Base-by-base conservation (phyloP, 2,888 invertebrate species). In the Leucoptera coffeella region DNA sequence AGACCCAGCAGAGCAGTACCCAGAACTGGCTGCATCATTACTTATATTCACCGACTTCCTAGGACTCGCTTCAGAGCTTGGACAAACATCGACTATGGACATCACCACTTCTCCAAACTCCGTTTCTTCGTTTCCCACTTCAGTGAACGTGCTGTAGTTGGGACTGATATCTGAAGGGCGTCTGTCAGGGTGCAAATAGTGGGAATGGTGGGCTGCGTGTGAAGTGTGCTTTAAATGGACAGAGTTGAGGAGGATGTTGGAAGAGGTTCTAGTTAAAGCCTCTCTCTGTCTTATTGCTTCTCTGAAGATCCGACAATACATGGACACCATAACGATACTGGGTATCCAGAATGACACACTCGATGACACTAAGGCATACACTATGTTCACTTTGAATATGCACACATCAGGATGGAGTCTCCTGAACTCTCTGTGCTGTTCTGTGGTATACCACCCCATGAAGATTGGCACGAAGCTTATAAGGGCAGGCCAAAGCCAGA, bases 391-490 rank as follows among this genome's bases (percentile, higher is more conserved):
- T 44, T 87, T 83, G 49, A 91, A 91, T 19, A 75, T 78, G 52
- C 91, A 92, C 8, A 77, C 78, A 45, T 88, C 78, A 4, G 87
- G 87, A 47, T 87, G 71, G 5, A 71, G 51, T 23, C 64, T 50
- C 37, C 78, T 62, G 38, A 69, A 77, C 59, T 65, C 73, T 22
- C 85, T 67, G 46, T 90, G 86, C 30, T 85, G 82, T 13, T 76
- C 74, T 1, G 94, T 94, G 5, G 94, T 92, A 55, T 95, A 95
- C 86, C 93, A 90, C 26, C 89, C 93, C 62, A 91, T 82, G 55
- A 94, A 92, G 31, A 95, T 94, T 22, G 95, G 95, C 29, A 93
- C 81, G 54, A 94, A 94, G 32, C 93, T 93, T 39, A 96, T 88
- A 33, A 93, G 75, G 1, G 89, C 89, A 1, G 95, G 93, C 46